phyloP scores from a whole-genome alignment of 2,797 vertebrate species.

The Coracias cyanogaster region DNA sequence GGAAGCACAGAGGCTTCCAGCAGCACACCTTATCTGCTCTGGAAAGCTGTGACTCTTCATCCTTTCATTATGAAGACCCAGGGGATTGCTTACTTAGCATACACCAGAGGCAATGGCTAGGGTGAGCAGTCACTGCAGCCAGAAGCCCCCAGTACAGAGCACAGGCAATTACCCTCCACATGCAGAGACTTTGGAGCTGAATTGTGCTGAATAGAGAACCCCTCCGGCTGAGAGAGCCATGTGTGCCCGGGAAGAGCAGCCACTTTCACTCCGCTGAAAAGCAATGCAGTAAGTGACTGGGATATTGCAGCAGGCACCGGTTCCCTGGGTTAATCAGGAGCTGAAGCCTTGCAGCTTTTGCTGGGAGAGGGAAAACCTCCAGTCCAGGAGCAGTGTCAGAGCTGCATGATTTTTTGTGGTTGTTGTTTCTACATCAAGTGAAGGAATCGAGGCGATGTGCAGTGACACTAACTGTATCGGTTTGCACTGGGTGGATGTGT shows the following conservation, averaged over 20 bases:
- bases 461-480: not conserved
- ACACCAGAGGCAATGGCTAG: slow-evolving; percentile 62
- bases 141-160: slow-evolving; percentile 23
- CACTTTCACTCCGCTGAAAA: slow-evolving; percentile 18
- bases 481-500: not conserved
- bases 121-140: slow-evolving; percentile 59
- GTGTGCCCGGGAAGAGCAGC: slow-evolving; percentile 50
- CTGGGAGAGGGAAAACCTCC: not conserved
- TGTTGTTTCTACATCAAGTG: not conserved
- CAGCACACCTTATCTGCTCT: slow-evolving; percentile 69
- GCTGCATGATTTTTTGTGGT: not conserved
- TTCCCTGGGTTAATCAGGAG: not conserved
- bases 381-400: not conserved
- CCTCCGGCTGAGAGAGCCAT: slow-evolving; percentile 40
- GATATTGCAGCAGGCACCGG: slow-evolving; percentile 51
- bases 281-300: slow-evolving; percentile 71
- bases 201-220: slow-evolving; percentile 33
- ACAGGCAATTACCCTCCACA: slow-evolving; percentile 14
- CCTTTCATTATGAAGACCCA: slow-evolving; percentile 43
- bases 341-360: slow-evolving; percentile 28
- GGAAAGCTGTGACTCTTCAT: slow-evolving; percentile 48
- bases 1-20: slow-evolving; percentile 38
- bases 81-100: slow-evolving; percentile 65
- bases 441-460: not conserved
- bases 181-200: slow-evolving; percentile 36